These are phyloP conservation scores for Pedetes capensis DNA, from an alignment of 2,113 vertebrate genomes.

Conservation along the genomic window DNA sequence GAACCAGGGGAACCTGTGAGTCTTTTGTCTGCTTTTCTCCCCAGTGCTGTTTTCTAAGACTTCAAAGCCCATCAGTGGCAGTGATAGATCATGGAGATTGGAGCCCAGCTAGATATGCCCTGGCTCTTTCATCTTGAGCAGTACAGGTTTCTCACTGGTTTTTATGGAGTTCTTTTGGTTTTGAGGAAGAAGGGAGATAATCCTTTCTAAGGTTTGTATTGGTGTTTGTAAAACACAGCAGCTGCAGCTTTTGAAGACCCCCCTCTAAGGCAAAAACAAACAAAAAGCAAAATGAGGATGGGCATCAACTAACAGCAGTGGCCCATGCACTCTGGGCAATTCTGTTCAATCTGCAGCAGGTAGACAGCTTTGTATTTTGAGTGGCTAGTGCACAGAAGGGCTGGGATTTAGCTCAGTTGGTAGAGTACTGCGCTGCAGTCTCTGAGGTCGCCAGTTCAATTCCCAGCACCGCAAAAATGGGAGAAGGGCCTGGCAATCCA, in stretches of 20 bases:
- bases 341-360: background rate
- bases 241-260: background rate
- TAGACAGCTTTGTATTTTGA: background rate
- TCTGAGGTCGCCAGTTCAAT: no score
- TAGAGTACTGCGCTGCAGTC: no score
- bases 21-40: background rate
- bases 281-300: background rate
- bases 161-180: background rate
- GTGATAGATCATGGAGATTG: background rate
- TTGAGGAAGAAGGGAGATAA: background rate
- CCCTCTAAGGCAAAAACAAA: background rate
- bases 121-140: background rate
- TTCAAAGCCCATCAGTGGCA: background rate
- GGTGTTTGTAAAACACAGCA: background rate
- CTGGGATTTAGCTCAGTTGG: no score
- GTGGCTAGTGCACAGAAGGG: background rate
- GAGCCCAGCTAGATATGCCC: background rate
- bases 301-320: background rate
- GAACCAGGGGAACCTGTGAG: conserved; percentile 99
- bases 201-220: background rate
- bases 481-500: no score
- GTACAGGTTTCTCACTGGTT: background rate
- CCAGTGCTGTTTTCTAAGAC: background rate
- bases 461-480: no score
- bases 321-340: background rate